A percentile compares a stretch with the other conserved stretches of the same genome.
Conservation (phyloP, 2,888 invertebrate species). For the Leucophenga montana region DNA sequence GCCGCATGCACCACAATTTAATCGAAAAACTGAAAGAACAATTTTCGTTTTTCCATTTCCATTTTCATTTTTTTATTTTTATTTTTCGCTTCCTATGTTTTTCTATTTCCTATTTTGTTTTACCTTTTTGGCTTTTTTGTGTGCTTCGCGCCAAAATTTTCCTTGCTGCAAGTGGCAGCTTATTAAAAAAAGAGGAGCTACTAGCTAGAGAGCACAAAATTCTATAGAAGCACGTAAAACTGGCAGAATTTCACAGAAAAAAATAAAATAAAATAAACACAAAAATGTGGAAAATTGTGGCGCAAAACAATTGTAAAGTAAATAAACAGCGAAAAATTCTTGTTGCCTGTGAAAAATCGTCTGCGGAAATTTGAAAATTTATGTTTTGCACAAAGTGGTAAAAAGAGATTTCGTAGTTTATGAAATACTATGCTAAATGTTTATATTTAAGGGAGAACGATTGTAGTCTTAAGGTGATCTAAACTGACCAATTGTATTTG, state of each 20-base stretch:
- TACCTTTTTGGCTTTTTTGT: constrained; percentile 27
- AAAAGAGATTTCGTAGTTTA: constrained; percentile 25
- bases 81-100: constrained; percentile 18
- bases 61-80: constrained; percentile 39
- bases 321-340: constrained; percentile 27
- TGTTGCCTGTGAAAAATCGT: background rate
- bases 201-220: constrained; percentile 15
- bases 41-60: constrained; percentile 40
- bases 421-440: background rate
- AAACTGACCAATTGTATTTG: no score
- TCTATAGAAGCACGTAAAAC: no score
- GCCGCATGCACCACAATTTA: constrained; percentile 37
- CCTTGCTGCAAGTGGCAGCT: constrained; percentile 62
- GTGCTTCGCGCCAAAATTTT: constrained; percentile 48
- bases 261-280: constrained; percentile 43
- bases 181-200: constrained; percentile 53
- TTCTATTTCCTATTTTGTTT: constrained; percentile 24
- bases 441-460: no score
- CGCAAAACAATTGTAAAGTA: constrained; percentile 14
- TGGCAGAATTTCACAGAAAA: constrained; percentile 1
- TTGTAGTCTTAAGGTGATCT: no score
- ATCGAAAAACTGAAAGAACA: constrained; percentile 64
- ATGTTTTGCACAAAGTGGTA: constrained; percentile 58
- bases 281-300: constrained; percentile 24
- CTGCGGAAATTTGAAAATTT: constrained; percentile 30